These are phyloP conservation scores for Spermophilus dauricus DNA, from an alignment of 2,113 vertebrate genomes.

Conservation along the genomic window DNA sequence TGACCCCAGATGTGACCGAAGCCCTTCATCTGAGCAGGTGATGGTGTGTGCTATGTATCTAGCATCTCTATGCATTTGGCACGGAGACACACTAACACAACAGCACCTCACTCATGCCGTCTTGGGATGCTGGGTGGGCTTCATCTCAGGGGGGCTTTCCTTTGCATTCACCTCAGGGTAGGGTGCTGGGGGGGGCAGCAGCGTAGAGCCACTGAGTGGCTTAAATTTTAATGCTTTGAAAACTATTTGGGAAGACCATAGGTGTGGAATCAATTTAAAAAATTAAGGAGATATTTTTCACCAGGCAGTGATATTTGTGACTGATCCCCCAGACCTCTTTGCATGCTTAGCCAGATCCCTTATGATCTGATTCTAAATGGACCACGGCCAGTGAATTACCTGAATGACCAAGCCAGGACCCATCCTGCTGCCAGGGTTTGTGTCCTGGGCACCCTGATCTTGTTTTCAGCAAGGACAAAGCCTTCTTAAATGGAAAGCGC, in stretches of 20 bases:
- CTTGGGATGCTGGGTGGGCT: neutral
- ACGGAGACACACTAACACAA: neutral
- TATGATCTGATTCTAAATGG: conserved; percentile 79
- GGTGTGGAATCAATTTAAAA: conserved; percentile 83
- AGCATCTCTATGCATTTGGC: too few species aligned
- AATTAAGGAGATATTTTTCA: conserved; percentile 87
- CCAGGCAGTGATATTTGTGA: conserved; percentile 86
- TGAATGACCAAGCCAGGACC: conserved; percentile 61
- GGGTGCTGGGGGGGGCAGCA: neutral
- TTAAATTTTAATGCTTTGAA: conserved; percentile 82
- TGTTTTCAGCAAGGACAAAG: conserved; percentile 67
- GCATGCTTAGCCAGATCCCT: conserved; percentile 75
- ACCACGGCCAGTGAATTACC: conserved; percentile 67
- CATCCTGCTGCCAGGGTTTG: conserved; percentile 29
- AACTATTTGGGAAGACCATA: conserved; percentile 80
- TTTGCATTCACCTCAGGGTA: neutral
- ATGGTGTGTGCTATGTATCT: rapidly evolving
- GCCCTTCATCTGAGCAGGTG: neutral
- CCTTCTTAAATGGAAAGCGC: conserved; percentile 66
- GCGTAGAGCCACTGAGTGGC: neutral
- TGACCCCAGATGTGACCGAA: neutral
- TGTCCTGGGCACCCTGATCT: conserved; percentile 54
- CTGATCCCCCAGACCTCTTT: conserved; percentile 86
- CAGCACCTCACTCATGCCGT: rapidly evolving
- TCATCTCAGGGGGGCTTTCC: neutral